A percentile compares a stretch with the other conserved stretches of the same genome.
These are phyloP conservation scores for Phrynosoma platyrhinos DNA, from an alignment of 2,113 vertebrate species.

Conservation along the genomic window DNA sequence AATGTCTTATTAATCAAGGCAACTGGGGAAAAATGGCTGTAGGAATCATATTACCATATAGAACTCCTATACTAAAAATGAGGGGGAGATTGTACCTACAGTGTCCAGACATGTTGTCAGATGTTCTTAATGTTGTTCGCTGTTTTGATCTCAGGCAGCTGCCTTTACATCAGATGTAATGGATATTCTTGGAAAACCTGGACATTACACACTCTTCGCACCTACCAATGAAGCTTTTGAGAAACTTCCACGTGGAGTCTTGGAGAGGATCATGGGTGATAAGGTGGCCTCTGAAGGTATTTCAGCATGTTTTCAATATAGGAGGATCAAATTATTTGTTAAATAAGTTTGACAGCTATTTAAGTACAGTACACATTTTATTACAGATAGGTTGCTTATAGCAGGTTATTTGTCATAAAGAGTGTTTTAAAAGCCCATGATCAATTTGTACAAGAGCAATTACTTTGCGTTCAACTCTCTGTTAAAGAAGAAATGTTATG, in stretches of 20 bases:
- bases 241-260: conserved; percentile 82
- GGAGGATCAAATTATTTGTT: neutral
- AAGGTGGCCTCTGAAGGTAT: conserved; percentile 90
- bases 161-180: conserved; percentile 82
- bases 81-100: no score
- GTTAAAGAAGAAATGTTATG: no score
- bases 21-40: neutral
- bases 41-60: neutral
- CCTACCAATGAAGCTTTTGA: conserved; percentile 95
- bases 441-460: no score
- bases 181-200: conserved; percentile 85
- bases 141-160: conserved; percentile 79
- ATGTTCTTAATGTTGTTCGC: neutral
- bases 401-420: no score
- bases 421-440: no score
- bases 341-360: neutral
- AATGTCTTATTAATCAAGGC: neutral
- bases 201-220: conserved; percentile 94
- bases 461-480: no score
- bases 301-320: neutral
- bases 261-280: conserved; percentile 90
- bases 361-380: no score
- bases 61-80: no score
- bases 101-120: neutral
- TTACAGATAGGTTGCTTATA: no score